Base-by-base conservation (phyloP, 2,888 invertebrate genomes). In the Acholoe squamosa region DNA sequence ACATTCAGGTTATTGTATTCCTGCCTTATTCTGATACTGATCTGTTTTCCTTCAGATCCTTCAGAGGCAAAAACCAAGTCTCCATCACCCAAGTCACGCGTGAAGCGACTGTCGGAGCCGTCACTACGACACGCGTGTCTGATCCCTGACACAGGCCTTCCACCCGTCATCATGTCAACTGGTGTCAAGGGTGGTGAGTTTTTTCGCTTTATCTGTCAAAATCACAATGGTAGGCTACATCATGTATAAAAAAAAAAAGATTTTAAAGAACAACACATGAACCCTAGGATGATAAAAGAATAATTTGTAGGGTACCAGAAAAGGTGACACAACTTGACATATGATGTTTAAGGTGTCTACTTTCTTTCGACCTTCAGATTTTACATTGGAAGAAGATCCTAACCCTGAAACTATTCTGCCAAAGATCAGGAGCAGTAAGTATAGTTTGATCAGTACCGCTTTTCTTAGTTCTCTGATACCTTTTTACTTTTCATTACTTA, bases 361-460 rank as follows among this genome's bases (percentile, higher is more conserved):
- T 43, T 43, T 43, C 3, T 43, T 43, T 10, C 43, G 5, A 43
- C 61, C 19, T 95, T 90, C 93, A 97, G 97, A 97, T 94, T 96
- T 96, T 84, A 95, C 96, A 16, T 96, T 97, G 93, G 96, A 96
- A 77, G 96, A 97, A 91, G 96, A 96, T 91, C 96, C 96, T 90
- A 97, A 97, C 93, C 96, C 96, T 92, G 96, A 95, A 1, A 96
- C 96, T 31, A 96, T 97, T 0, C 96, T 97, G 76, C 96, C 97
- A 93, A 93, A 94, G 89, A 94, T 95, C 33, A 93, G 93, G 94
- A 94, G 94, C 94, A 93, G 92, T 92, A 90, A 91, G 91, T 90
- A 89, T 51, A n/a, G n/a, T n/a, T n/a, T n/a, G n/a, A n/a, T n/a
- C n/a, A n/a, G n/a, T n/a, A n/a, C n/a, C n/a, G n/a, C n/a, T n/a